Evolutionary conservation across 2,797 vertebrate species (phyloP).

Genomic region (Amazonetta brasiliensis): DNA sequence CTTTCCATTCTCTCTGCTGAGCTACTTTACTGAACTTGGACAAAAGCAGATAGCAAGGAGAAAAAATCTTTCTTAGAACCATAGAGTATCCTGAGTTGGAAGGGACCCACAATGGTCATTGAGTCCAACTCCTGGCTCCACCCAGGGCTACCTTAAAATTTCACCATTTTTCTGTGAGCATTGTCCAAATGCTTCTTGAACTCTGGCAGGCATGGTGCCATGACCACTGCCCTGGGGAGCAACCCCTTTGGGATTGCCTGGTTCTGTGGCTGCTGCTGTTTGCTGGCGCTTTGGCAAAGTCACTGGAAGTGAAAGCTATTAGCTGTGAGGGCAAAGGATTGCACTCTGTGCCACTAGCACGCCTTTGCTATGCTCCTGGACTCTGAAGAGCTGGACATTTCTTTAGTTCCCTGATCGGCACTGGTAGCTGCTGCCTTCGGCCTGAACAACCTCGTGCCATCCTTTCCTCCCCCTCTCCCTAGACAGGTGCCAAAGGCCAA

Average conservation of each 20-base stretch:
- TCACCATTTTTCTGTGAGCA: no score
- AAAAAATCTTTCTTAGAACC: not conserved
- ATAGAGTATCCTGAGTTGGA: no score
- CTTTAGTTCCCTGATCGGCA: not conserved
- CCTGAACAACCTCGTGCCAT: not conserved
- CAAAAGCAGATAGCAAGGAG: not conserved
- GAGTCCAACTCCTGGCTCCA: no score
- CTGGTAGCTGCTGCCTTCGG: not conserved
- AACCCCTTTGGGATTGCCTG: not conserved
- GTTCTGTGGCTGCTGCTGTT: not conserved
- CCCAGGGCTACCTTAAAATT: no score
- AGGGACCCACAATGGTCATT: no score
- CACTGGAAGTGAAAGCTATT: not conserved
- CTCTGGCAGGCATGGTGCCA: no score
- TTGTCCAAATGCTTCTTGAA: no score
- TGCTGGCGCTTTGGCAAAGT: not conserved
- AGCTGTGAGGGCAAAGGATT: not conserved
- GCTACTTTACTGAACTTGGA: not conserved
- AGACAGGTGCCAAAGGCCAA: not conserved
- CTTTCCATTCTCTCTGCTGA: not conserved
- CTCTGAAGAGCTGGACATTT: not conserved
- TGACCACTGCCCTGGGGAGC: no score
- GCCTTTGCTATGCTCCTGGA: not conserved
- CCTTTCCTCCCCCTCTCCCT: fast-evolving
- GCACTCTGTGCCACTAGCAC: fast-evolving